phyloP scores from a whole-genome alignment of 2,113 vertebrate species.

The rabbit (Oryctolagus cuniculus) region DNA sequence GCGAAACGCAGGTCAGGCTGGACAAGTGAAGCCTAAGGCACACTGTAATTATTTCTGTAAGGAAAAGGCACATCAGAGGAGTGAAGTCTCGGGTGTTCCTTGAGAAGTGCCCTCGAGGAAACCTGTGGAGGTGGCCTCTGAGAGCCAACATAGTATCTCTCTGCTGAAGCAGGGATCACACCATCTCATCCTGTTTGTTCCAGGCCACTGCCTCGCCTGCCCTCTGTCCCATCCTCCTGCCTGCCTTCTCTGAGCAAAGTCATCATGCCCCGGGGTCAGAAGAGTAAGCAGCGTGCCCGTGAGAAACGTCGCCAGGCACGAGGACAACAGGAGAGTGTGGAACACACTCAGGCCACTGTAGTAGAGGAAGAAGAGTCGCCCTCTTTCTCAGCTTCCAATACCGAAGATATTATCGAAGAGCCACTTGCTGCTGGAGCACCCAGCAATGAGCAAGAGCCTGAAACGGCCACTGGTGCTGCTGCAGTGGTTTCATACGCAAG shows the following conservation, averaged over 20 bases:
- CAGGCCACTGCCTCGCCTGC: background rate
- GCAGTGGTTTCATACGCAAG: background rate
- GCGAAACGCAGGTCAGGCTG: background rate
- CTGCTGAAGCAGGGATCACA: background rate
- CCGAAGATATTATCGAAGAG: background rate
- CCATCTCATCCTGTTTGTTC: background rate
- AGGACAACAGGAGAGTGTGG: background rate
- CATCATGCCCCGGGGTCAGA: slow-evolving; percentile 68
- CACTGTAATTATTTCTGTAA: background rate
- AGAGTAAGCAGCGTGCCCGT: slow-evolving; percentile 56
- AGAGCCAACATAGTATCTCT: background rate
- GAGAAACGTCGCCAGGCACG: slow-evolving; percentile 36
- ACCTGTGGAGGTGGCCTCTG: background rate
- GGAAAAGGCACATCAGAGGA: background rate
- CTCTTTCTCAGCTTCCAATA: background rate
- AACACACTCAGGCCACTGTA: background rate
- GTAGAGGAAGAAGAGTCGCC: background rate
- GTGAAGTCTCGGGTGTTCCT: background rate
- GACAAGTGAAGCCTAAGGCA: background rate
- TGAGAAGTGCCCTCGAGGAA: slow-evolving; percentile 20
- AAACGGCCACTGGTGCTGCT: background rate
- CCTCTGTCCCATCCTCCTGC: background rate
- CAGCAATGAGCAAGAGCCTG: background rate
- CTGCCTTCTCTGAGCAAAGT: background rate
- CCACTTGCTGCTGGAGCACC: background rate